phyloP scores from a whole-genome alignment of 2,113 vertebrate genomes.

The Plotosus lineatus region DNA sequence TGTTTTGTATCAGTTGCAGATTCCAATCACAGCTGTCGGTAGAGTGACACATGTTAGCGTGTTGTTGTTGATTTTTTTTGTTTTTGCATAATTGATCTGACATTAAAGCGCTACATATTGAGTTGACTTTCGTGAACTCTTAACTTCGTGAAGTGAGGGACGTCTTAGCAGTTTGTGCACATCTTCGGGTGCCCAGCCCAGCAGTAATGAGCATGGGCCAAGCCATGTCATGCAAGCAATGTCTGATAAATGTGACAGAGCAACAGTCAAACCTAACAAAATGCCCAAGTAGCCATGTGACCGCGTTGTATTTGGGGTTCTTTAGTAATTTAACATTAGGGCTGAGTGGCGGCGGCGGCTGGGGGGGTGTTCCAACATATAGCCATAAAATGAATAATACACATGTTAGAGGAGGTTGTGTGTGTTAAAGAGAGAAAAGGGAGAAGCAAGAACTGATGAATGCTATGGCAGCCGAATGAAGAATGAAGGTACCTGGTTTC shows the following conservation, averaged over 20 bases:
- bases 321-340: slow-evolving; percentile 54
- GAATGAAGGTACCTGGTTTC: slow-evolving; percentile 80
- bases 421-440: neutral
- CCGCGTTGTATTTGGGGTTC: slow-evolving; percentile 22
- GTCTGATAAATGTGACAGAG: slow-evolving; percentile 47
- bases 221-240: slow-evolving; percentile 35
- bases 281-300: slow-evolving; percentile 24
- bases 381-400: slow-evolving; percentile 49
- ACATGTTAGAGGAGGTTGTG: slow-evolving; percentile 15
- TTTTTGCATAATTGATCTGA: slow-evolving; percentile 58
- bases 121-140: slow-evolving; percentile 34
- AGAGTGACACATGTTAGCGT: slow-evolving; percentile 32
- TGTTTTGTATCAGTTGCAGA: neutral
- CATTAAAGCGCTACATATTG: slow-evolving; percentile 47
- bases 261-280: slow-evolving; percentile 52
- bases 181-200: slow-evolving; percentile 23
- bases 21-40: slow-evolving; percentile 8
- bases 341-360: neutral
- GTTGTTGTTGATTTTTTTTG: too few species aligned
- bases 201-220: slow-evolving; percentile 45
- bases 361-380: slow-evolving; percentile 26
- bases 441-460: slow-evolving; percentile 53
- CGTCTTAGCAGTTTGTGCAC: slow-evolving; percentile 41
- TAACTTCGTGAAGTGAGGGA: slow-evolving; percentile 31
- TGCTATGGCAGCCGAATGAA: slow-evolving; percentile 69